A percentile compares a stretch with the other conserved stretches of the same genome.
Evolutionary conservation across 2,113 vertebrate species (phyloP).

Genomic region (Uria lomvia): DNA sequence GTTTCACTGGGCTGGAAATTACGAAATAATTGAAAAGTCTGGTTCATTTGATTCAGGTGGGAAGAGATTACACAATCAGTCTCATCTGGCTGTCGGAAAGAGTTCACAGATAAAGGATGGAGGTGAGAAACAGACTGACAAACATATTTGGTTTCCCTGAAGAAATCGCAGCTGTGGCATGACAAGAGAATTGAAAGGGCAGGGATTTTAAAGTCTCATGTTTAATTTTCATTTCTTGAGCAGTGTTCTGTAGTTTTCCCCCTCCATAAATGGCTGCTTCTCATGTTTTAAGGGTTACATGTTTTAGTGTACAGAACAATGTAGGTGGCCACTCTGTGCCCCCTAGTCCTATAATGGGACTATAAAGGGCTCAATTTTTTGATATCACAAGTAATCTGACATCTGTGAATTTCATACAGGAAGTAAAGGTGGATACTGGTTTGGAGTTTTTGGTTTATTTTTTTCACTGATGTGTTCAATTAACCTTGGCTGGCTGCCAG

Average conservation of each 20-base stretch:
- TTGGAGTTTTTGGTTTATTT: accelerated
- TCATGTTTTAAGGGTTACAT: background rate
- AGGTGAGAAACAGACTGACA: background rate
- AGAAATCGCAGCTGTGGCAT: background rate
- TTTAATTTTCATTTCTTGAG: background rate
- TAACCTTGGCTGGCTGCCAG: background rate
- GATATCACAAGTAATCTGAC: background rate
- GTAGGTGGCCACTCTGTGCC: background rate
- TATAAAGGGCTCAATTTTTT: background rate
- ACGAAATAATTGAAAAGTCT: background rate
- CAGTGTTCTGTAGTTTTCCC: background rate
- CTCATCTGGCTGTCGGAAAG: background rate
- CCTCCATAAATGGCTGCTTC: background rate
- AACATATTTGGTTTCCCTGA: background rate
- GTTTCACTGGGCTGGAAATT: background rate
- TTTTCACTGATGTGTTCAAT: background rate
- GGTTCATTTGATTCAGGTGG: background rate
- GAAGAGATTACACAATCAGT: background rate
- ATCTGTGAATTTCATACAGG: background rate
- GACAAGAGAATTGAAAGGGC: background rate
- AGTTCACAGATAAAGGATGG: background rate
- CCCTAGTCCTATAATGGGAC: background rate
- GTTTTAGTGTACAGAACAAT: background rate
- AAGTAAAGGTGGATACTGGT: background rate
- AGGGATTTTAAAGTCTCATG: background rate